phyloP scores from a whole-genome alignment of 2,888 invertebrate genomes.

The Polylopha cassiicola region DNA sequence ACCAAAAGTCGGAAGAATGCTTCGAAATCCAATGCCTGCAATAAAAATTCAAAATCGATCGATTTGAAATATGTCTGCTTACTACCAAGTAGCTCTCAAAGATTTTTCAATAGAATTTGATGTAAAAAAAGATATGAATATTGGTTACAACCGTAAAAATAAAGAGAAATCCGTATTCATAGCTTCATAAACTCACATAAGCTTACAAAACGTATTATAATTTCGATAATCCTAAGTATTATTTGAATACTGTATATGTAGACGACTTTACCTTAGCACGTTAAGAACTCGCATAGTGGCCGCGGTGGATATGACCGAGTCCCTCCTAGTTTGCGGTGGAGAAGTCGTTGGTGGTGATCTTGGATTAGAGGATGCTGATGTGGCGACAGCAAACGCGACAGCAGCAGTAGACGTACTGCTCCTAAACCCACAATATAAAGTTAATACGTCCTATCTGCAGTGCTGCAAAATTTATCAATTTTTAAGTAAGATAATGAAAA shows the following conservation, averaged over 20 bases:
- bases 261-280: conserved; percentile 79
- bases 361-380: conserved; percentile 91
- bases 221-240: neutral
- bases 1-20: conserved; percentile 92
- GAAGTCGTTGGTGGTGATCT: conserved; percentile 78
- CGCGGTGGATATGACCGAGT: conserved; percentile 92
- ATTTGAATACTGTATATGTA: neutral
- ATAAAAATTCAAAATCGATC: conserved; percentile 19
- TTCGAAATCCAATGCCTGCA: conserved; percentile 92
- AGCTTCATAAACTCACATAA: too few species aligned
- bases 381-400: conserved; percentile 93
- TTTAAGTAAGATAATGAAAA: too few species aligned
- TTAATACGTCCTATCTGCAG: too few species aligned
- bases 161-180: too few species aligned
- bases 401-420: conserved; percentile 92
- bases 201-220: too few species aligned
- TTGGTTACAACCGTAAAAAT: too few species aligned
- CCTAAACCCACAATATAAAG: conserved; percentile 70
- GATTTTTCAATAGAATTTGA: too few species aligned
- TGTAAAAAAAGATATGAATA: too few species aligned
- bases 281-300: conserved; percentile 95
- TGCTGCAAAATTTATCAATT: too few species aligned
- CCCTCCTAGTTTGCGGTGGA: conserved; percentile 72
- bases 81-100: too few species aligned
- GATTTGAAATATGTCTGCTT: too few species aligned